Evolutionary conservation across 2,888 invertebrate species (phyloP).

Genomic region (Rosalia funebris): DNA sequence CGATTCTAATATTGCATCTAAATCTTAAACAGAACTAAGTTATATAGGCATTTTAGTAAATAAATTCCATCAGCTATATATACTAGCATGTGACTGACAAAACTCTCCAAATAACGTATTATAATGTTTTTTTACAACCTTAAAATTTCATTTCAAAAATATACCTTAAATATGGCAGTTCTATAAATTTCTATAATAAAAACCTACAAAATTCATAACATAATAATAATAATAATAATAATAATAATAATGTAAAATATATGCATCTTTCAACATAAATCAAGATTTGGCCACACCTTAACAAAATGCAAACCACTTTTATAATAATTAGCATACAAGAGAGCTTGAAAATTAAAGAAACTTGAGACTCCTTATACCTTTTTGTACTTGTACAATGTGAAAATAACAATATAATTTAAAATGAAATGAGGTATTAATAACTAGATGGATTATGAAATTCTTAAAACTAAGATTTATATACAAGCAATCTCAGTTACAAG

Average conservation of each 20-base stretch:
- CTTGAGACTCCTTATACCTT: conserved; percentile 10
- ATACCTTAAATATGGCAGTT: conserved; percentile 26
- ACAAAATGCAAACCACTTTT: conserved; percentile 15
- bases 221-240: conserved; percentile 1
- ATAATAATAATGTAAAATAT: background rate
- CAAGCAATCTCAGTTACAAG: conserved; percentile 26
- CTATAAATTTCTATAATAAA: conserved; percentile 20
- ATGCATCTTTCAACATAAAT: conserved; percentile 12
- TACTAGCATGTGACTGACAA: background rate
- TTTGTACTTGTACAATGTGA: conserved; percentile 33
- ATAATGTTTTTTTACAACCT: conserved; percentile 28
- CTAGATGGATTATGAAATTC: conserved; percentile 15
- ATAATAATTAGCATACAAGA: conserved; percentile 34
- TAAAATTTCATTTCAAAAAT: conserved; percentile 26
- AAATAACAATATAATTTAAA: conserved; percentile 35
- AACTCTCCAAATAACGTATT: background rate
- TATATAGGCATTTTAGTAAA: conserved; percentile 16
- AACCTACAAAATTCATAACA: conserved; percentile 8
- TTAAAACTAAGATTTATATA: conserved; percentile 16
- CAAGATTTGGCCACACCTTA: conserved; percentile 21
- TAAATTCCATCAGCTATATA: conserved; percentile 12
- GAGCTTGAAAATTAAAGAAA: conserved; percentile 40
- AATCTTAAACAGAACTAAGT: conserved; percentile 12
- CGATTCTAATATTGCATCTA: conserved; percentile 24
- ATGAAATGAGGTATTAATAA: conserved; percentile 35